A percentile compares a stretch with the other conserved stretches of the same genome.
Evolutionary conservation across 2,797 vertebrate species (phyloP).

Genomic region (Melanotaenia trifasciata): DNA sequence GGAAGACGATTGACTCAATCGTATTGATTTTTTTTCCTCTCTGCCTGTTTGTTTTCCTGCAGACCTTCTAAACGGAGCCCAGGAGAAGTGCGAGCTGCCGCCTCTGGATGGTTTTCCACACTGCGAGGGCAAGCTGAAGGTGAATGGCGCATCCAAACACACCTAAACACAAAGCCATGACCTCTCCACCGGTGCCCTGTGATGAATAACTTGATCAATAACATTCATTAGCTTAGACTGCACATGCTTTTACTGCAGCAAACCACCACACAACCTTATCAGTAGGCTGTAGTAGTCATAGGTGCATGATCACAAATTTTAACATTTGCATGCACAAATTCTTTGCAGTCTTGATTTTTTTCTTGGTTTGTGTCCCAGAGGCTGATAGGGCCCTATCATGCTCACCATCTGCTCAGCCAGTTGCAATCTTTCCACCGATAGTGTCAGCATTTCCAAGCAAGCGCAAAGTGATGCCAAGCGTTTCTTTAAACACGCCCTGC

Average conservation of each 20-base stretch:
- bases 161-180: not conserved
- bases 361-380: slow-evolving; percentile 30
- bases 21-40: slow-evolving; percentile 51
- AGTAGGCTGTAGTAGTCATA: slow-evolving; percentile 11
- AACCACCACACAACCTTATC: too few species aligned
- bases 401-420: slow-evolving; percentile 67
- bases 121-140: slow-evolving; percentile 97
- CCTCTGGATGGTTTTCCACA: slow-evolving; percentile 97
- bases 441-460: slow-evolving; percentile 53
- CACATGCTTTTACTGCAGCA: too few species aligned
- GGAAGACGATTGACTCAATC: slow-evolving; percentile 25
- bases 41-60: slow-evolving; percentile 48
- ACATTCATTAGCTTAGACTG: too few species aligned
- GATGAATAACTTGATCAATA: too few species aligned
- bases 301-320: not conserved
- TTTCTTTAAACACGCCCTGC: not conserved
- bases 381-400: slow-evolving; percentile 52
- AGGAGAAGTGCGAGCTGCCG: slow-evolving; percentile 98
- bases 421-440: slow-evolving; percentile 51
- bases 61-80: slow-evolving; percentile 98
- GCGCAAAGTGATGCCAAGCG: slow-evolving; percentile 29
- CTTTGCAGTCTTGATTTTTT: slow-evolving; percentile 1
- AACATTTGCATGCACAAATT: slow-evolving; percentile 6
- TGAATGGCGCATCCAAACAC: slow-evolving; percentile 70
- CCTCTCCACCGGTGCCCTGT: not conserved